Conservation (phyloP, 2,888 invertebrate species). For the Luffia ferchaultella region DNA sequence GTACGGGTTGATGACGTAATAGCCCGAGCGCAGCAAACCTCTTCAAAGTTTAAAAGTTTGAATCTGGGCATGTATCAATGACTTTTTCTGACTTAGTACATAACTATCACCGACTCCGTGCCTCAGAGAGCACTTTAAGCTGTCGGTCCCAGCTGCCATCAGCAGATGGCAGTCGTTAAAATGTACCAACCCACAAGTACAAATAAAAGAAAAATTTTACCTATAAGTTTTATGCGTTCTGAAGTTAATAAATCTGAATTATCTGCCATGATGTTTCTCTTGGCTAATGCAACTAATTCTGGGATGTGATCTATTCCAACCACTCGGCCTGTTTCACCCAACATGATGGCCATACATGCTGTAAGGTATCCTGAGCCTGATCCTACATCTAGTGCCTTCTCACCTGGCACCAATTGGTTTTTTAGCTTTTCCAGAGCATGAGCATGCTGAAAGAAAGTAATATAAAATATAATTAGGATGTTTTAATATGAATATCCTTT, state of each 20-base stretch:
- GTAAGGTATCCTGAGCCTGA: constrained; percentile 95
- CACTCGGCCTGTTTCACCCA: constrained; percentile 72
- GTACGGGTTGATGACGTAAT: too few species aligned
- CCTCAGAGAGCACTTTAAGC: too few species aligned
- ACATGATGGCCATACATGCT: constrained; percentile 88
- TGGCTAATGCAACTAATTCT: constrained; percentile 78
- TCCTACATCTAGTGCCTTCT: constrained; percentile 88
- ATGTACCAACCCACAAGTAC: too few species aligned
- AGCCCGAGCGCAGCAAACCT: too few species aligned
- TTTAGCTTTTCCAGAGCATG: constrained; percentile 87
- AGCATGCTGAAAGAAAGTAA: constrained; percentile 76
- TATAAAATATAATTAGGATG: too few species aligned
- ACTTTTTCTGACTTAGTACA: too few species aligned
- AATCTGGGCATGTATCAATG: too few species aligned
- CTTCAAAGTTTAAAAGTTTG: too few species aligned
- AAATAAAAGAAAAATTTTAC: constrained; percentile 57
- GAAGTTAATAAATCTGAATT: constrained; percentile 74
- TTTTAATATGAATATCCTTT: not conserved
- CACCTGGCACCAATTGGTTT: constrained; percentile 78
- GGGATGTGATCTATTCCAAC: constrained; percentile 93
- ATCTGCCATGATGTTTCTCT: constrained; percentile 78
- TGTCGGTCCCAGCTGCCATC: too few species aligned
- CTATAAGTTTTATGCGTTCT: constrained; percentile 74
- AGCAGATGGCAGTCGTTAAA: too few species aligned
- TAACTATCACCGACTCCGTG: too few species aligned